phyloP scores from a whole-genome alignment of 2,888 invertebrate species.

The Branchipolynoe longqiensis region DNA sequence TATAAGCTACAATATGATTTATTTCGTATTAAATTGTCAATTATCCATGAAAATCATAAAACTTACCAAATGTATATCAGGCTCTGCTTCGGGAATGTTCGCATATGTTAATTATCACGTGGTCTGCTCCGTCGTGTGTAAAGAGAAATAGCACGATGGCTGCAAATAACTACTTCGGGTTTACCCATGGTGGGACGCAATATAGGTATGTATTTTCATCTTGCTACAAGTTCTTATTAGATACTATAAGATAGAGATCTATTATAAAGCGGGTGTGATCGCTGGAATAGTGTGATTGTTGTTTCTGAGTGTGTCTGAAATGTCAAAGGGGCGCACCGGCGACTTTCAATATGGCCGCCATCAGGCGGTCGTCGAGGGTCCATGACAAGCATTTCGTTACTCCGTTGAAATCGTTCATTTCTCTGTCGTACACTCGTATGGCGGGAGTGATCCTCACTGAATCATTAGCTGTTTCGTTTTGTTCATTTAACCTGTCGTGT shows the following conservation, averaged over 20 bases:
- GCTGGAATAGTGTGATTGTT: not conserved
- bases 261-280: not conserved
- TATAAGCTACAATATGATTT: too few relatives aligned
- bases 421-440: too few relatives aligned
- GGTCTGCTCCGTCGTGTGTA: conserved; percentile 53
- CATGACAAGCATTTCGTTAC: too few relatives aligned
- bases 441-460: too few relatives aligned
- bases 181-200: conserved; percentile 66
- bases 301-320: conserved; percentile 3
- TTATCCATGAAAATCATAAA: too few relatives aligned
- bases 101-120: conserved; percentile 59
- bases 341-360: conserved; percentile 51
- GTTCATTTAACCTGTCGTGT: too few relatives aligned
- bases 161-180: conserved; percentile 66
- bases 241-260: not conserved
- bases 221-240: not conserved
- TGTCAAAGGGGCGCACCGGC: conserved; percentile 55
- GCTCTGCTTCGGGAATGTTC: not conserved
- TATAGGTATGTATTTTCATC: conserved; percentile 60
- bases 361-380: not conserved
- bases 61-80: too few relatives aligned
- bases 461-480: too few relatives aligned
- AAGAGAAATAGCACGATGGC: conserved; percentile 56
- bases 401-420: too few relatives aligned
- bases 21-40: too few relatives aligned